A percentile compares a stretch with the other conserved stretches of the same genome.
Conservation (phyloP, 2,888 invertebrate genomes). For the Ectobius pallidus region DNA sequence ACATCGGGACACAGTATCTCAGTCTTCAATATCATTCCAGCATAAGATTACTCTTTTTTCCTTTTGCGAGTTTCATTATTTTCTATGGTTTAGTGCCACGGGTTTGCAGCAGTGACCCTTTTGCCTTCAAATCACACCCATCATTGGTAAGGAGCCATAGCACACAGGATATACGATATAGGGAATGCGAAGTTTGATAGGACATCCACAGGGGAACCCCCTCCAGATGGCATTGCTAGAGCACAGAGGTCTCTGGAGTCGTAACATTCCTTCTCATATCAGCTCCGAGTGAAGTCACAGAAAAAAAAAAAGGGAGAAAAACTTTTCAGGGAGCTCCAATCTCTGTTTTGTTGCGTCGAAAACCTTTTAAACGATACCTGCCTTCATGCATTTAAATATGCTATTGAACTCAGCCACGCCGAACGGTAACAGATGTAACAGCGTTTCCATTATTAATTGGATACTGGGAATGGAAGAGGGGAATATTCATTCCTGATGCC, state of each 20-base stretch:
- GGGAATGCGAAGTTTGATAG: slow-evolving; percentile 36
- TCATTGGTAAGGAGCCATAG: slow-evolving; percentile 18
- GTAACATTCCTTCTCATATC: slow-evolving; percentile 40
- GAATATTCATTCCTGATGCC: too few species aligned
- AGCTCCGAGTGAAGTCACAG: slow-evolving; percentile 32
- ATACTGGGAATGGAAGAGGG: too few species aligned
- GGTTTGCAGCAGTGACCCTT: slow-evolving; percentile 28
- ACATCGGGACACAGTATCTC: not conserved
- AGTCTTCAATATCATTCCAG: not conserved
- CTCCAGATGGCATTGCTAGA: slow-evolving; percentile 36
- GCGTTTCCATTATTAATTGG: too few species aligned
- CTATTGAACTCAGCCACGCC: too few species aligned
- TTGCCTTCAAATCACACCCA: slow-evolving; percentile 38
- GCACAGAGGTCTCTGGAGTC: slow-evolving; percentile 25
- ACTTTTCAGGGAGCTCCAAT: not conserved
- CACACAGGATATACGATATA: slow-evolving; percentile 28
- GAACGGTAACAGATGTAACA: too few species aligned
- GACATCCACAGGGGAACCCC: slow-evolving; percentile 33
- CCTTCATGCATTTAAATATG: too few species aligned
- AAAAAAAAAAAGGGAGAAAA: slow-evolving; percentile 26
- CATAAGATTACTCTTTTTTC: not conserved
- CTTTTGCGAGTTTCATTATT: not conserved
- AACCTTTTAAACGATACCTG: too few species aligned
- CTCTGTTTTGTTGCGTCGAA: too few species aligned
- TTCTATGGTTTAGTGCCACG: not conserved